Evolutionary conservation across 2,797 vertebrate genomes (phyloP).

Genomic region (Darevskia nairensis): DNA sequence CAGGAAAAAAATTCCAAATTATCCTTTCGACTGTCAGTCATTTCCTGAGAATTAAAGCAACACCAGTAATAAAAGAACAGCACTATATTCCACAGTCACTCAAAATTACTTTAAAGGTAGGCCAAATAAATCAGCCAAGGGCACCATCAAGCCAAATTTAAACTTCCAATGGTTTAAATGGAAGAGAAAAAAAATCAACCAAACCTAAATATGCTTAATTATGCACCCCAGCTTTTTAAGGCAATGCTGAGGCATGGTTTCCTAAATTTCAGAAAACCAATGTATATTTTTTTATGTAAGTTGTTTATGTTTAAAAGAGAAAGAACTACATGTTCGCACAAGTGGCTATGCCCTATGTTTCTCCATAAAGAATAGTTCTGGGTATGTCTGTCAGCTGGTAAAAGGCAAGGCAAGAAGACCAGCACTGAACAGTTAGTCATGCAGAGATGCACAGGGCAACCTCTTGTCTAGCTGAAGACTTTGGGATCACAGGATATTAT

Average conservation of each 20-base stretch:
- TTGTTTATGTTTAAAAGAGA: not conserved
- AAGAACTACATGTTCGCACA: not conserved
- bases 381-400: too few relatives aligned
- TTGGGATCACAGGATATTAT: too few relatives aligned
- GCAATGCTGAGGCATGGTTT: not conserved
- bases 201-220: not conserved
- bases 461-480: not conserved
- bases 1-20: slow-evolving; percentile 11
- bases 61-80: slow-evolving; percentile 8
- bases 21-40: slow-evolving; percentile 26
- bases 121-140: not conserved
- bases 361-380: not conserved
- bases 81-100: not conserved
- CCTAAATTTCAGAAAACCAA: not conserved
- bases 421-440: not conserved
- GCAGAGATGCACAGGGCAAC: not conserved
- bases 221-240: not conserved
- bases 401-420: not conserved
- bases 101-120: slow-evolving; percentile 1
- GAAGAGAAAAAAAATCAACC: not conserved
- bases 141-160: not conserved
- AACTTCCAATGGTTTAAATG: not conserved
- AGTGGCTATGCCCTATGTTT: not conserved
- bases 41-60: not conserved
- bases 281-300: not conserved